Evolutionary conservation across 1,140 invertebrate genomes (phyloP).

Genomic region (Plutomurus gul): DNA sequence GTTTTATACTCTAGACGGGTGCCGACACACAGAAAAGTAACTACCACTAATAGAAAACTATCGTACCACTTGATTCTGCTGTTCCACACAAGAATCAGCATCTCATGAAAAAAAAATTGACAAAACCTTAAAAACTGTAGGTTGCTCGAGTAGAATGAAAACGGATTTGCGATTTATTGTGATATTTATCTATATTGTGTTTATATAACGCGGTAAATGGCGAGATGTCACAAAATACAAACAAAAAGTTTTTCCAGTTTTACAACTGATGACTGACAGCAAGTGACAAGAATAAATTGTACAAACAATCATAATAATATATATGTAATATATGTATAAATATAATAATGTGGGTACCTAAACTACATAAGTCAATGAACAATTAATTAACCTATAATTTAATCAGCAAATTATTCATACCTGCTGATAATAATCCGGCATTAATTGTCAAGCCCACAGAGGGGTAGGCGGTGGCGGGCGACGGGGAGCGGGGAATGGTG

Average conservation of each 20-base stretch:
- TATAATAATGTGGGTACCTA: neutral
- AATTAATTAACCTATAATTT: slow-evolving; percentile 15
- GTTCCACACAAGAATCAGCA: too few relatives aligned
- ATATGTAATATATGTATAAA: neutral
- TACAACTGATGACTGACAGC: neutral
- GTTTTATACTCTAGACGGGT: slow-evolving; percentile 12
- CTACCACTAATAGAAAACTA: neutral
- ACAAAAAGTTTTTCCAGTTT: slow-evolving; percentile 2
- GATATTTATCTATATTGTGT: neutral
- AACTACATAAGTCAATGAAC: neutral
- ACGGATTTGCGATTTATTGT: too few relatives aligned
- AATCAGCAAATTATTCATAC: slow-evolving; percentile 31
- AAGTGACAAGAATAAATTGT: slow-evolving; percentile 25
- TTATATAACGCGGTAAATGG: neutral
- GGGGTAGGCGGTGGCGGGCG: slow-evolving; percentile 49
- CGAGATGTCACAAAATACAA: neutral
- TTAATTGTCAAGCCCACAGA: slow-evolving; percentile 46
- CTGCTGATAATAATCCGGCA: slow-evolving; percentile 45
- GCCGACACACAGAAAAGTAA: neutral
- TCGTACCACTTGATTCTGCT: neutral
- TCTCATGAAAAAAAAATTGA: too few relatives aligned
- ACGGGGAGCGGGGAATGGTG: slow-evolving; percentile 51
- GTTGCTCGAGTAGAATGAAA: too few relatives aligned
- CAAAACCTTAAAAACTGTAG: too few relatives aligned
- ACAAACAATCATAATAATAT: neutral